Conservation (phyloP, 2,113 vertebrate species). For the Asarcornis scutulata region DNA sequence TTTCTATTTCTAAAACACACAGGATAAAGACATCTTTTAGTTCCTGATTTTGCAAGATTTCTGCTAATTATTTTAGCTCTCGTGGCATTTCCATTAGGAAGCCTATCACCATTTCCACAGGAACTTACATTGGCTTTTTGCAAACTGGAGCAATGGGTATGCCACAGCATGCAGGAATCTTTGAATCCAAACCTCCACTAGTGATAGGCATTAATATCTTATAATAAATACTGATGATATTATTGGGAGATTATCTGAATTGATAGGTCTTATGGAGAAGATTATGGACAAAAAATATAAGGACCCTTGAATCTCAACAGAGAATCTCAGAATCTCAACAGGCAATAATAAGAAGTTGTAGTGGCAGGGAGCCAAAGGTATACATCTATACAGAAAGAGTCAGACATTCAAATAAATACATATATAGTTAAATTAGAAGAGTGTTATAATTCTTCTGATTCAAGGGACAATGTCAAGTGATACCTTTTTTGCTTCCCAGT, state of each 20-base stretch:
- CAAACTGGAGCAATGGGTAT: background rate
- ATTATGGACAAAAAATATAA: background rate
- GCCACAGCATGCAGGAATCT: background rate
- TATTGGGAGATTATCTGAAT: background rate
- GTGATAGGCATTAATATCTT: background rate
- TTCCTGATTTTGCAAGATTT: background rate
- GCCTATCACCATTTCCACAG: background rate
- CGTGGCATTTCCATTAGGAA: background rate
- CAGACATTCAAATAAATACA: background rate
- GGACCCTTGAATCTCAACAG: background rate
- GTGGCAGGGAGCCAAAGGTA: background rate
- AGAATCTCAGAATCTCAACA: background rate
- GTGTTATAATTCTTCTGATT: background rate
- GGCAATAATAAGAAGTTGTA: background rate
- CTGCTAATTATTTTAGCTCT: background rate
- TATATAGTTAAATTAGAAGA: background rate
- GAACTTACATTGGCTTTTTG: background rate
- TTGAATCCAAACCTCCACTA: background rate
- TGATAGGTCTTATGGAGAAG: background rate
- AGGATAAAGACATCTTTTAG: background rate
- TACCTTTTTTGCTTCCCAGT: background rate
- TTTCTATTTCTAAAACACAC: background rate
- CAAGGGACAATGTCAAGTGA: background rate
- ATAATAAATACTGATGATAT: background rate
- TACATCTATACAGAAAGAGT: background rate